Evolutionary conservation across 2,797 vertebrate genomes (phyloP).

Genomic region (Periophthalmus magnuspinnatus): DNA sequence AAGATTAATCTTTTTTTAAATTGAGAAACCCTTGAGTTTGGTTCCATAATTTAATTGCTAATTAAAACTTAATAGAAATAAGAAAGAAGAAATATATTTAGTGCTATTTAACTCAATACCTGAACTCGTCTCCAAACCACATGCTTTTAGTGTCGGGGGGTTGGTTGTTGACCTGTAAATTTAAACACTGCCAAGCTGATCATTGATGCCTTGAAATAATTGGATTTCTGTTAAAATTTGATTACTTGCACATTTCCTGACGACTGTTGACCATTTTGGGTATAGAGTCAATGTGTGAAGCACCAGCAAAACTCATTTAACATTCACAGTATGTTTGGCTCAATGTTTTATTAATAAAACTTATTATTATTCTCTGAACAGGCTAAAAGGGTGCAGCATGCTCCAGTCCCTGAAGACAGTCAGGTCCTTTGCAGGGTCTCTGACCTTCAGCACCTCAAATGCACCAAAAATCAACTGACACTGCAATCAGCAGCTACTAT

Average conservation of each 20-base stretch:
- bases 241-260: neutral
- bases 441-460: constrained; percentile 6
- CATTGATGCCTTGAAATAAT: neutral
- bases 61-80: no score
- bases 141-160: neutral
- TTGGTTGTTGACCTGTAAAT: neutral
- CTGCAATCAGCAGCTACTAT: neutral
- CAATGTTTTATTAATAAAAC: constrained; percentile 10
- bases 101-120: no score
- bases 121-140: no score
- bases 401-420: neutral
- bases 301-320: neutral
- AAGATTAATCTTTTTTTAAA: neutral
- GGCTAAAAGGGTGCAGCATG: neutral
- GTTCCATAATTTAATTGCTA: no score
- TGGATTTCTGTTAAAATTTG: neutral
- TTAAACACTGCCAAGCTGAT: neutral
- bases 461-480: constrained; percentile 2
- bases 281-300: neutral
- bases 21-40: neutral
- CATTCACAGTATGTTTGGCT: neutral
- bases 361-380: constrained; percentile 9
- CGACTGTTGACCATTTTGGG: neutral
- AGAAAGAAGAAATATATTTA: no score
- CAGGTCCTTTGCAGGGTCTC: neutral